Evolutionary conservation across 2,888 invertebrate genomes (phyloP).

Genomic region (Campoplex capitator): DNA sequence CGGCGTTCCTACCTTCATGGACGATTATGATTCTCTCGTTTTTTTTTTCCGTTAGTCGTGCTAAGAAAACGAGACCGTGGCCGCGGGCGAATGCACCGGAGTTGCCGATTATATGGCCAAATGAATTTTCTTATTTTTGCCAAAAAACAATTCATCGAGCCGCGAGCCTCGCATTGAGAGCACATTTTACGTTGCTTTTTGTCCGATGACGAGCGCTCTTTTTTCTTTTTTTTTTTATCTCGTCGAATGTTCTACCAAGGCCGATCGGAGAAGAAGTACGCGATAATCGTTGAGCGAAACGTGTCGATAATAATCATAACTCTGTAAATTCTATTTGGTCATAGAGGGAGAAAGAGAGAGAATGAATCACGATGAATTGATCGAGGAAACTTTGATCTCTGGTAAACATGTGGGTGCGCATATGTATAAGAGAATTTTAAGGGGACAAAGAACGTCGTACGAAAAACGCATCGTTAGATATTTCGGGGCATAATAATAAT

Average conservation of each 20-base stretch:
- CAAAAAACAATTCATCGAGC: background rate
- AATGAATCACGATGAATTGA: background rate
- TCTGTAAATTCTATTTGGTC: background rate
- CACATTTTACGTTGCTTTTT: background rate
- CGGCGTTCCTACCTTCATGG: constrained; percentile 75
- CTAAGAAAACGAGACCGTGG: constrained; percentile 29
- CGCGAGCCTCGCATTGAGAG: background rate
- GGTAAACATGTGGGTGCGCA: background rate
- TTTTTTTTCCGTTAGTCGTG: background rate
- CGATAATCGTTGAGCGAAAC: background rate
- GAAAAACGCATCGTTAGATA: background rate
- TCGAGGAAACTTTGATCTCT: background rate
- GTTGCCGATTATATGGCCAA: background rate
- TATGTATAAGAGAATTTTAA: background rate
- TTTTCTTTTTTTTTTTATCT: too few species aligned
- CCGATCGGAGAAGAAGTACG: background rate
- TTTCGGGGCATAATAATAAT: background rate
- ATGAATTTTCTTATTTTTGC: background rate
- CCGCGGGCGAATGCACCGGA: constrained; percentile 21
- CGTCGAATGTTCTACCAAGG: background rate
- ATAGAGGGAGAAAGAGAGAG: background rate
- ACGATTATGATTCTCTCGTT: constrained; percentile 77
- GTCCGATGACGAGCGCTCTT: too few species aligned
- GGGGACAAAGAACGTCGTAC: background rate
- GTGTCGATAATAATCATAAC: background rate